Percentiles rank a stretch among this genome's conserved stretches.
phyloP scores from a whole-genome alignment of 2,888 invertebrate species.

The Cremastinae sp. region DNA sequence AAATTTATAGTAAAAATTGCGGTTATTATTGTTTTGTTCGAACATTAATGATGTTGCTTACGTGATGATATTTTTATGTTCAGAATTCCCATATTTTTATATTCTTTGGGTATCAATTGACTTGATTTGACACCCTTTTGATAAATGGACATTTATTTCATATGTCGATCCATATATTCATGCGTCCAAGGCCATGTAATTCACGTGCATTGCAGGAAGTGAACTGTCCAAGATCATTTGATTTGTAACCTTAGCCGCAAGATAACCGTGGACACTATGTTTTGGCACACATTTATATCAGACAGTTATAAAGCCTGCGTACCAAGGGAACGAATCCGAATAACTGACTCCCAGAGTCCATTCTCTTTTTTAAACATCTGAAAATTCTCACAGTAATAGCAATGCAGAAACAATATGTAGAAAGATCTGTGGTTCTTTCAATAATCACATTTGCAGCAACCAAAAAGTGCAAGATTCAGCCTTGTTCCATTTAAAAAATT shows the following conservation, averaged over 20 bases:
- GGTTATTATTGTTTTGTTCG: no score
- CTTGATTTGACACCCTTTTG: background rate
- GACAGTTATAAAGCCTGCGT: background rate
- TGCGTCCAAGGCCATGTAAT: conserved; percentile 22
- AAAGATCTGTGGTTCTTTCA: background rate
- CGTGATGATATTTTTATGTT: no score
- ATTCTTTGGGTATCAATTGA: no score
- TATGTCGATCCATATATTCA: conserved; percentile 28
- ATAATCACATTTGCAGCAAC: conserved; percentile 28
- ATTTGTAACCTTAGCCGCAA: conserved; percentile 41
- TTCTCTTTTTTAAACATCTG: conserved; percentile 2
- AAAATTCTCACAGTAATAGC: conserved; percentile 3
- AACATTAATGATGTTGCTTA: no score
- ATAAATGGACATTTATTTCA: background rate
- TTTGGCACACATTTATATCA: background rate
- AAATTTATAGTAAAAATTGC: no score
- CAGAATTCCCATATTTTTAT: no score
- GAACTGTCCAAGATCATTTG: conserved; percentile 33
- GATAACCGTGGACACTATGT: conserved; percentile 7
- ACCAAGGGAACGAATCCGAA: background rate
- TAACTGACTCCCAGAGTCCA: no score
- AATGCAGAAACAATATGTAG: conserved; percentile 1
- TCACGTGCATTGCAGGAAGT: conserved; percentile 39
- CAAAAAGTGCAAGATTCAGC: conserved; percentile 41
- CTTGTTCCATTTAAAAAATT: conserved; percentile 29